These are phyloP conservation scores for Formica exsecta DNA, from an alignment of 1,140 invertebrate species.

Conservation along the genomic window DNA sequence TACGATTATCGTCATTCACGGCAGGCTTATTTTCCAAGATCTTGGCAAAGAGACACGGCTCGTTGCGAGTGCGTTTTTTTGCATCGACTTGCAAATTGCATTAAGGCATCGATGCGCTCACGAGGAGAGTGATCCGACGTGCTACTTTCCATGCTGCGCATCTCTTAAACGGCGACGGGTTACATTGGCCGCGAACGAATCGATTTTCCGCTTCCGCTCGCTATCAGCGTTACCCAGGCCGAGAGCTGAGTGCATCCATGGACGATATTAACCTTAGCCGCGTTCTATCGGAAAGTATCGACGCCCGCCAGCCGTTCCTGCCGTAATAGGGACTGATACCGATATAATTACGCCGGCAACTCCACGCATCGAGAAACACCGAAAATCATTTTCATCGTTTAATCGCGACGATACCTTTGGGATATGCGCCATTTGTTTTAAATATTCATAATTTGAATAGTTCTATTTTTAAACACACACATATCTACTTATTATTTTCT, in stretches of 20 bases:
- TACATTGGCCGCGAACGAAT: conserved; percentile 75
- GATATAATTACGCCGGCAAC: conserved; percentile 44
- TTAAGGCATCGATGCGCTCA: conserved; percentile 51
- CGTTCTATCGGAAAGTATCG: conserved; percentile 63
- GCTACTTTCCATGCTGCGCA: conserved; percentile 49
- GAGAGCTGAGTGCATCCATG: conserved; percentile 51
- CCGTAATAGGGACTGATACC: conserved; percentile 49
- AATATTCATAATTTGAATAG: background rate
- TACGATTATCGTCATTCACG: background rate
- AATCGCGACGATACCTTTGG: background rate
- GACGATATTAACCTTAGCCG: conserved; percentile 64
- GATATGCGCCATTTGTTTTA: background rate
- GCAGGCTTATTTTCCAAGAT: conserved; percentile 20
- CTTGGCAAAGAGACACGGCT: conserved; percentile 35
- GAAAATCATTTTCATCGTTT: conserved; percentile 20
- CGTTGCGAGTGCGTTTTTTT: conserved; percentile 46
- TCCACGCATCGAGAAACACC: conserved; percentile 31
- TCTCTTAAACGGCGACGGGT: conserved; percentile 67
- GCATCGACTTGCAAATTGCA: conserved; percentile 65
- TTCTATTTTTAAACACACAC: background rate
- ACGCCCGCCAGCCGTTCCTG: conserved; percentile 29
- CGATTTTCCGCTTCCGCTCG: conserved; percentile 75
- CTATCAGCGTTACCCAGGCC: conserved; percentile 68
- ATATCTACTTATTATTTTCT: background rate
- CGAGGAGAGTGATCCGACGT: conserved; percentile 41